A percentile compares a stretch with the other conserved stretches of the same genome.
Conservation (phyloP, 2,888 invertebrate species). For the Troides aeacus region DNA sequence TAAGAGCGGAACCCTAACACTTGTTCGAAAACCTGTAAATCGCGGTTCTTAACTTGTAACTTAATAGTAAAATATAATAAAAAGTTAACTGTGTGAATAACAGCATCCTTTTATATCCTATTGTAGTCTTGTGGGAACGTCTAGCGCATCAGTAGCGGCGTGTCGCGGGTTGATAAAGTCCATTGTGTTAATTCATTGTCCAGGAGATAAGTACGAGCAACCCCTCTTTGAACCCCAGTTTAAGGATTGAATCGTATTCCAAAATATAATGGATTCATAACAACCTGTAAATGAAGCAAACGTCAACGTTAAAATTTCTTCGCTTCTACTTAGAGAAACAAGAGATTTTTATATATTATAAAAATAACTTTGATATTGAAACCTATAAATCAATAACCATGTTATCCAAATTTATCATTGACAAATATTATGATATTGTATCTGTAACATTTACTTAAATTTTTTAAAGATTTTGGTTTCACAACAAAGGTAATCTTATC, state of each 20-base stretch:
- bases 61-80: slow-evolving; percentile 31
- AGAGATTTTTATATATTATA: too few relatives aligned
- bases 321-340: neutral
- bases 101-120: slow-evolving; percentile 74
- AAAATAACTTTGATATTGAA: too few relatives aligned
- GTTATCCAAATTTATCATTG: too few relatives aligned
- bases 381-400: too few relatives aligned
- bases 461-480: too few relatives aligned
- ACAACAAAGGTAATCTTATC: too few relatives aligned
- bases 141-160: slow-evolving; percentile 42
- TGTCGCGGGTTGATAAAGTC: slow-evolving; percentile 32
- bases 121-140: slow-evolving; percentile 76
- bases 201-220: slow-evolving; percentile 30
- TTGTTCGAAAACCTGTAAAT: neutral
- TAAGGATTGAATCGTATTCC: slow-evolving; percentile 10
- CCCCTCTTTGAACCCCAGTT: slow-evolving; percentile 25
- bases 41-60: neutral
- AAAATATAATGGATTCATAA: slow-evolving; percentile 13
- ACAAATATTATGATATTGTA: too few relatives aligned
- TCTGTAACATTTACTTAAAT: too few relatives aligned
- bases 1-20: neutral
- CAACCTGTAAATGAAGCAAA: slow-evolving; percentile 38
- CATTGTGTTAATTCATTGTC: slow-evolving; percentile 37
- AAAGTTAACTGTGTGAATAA: slow-evolving; percentile 78
- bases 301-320: slow-evolving; percentile 24